Percentiles rank a stretch among this genome's conserved stretches.
Evolutionary conservation across 2,888 invertebrate genomes (phyloP).

Genomic region (Heteromyza rotundicornis): DNA sequence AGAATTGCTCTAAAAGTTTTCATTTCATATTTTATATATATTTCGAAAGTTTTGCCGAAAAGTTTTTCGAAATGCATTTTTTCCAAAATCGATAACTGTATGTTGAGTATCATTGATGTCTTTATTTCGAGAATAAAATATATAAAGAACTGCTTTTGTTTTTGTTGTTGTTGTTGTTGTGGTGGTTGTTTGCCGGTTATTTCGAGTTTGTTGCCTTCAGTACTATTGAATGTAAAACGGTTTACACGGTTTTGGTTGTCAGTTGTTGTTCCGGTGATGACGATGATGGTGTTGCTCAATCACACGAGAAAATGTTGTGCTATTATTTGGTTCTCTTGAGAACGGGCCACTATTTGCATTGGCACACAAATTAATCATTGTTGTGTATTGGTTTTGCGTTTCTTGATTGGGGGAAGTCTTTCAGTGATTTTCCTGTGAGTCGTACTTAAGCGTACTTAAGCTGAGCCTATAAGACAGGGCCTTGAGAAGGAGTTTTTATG

Average conservation of each 20-base stretch:
- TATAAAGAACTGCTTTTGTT: constrained; percentile 36
- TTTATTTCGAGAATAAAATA: constrained; percentile 28
- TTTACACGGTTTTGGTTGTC: constrained; percentile 72
- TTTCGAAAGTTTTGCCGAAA: constrained; percentile 34
- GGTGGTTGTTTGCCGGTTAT: constrained; percentile 42
- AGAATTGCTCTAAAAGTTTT: too few species aligned
- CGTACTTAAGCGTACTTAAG: too few species aligned
- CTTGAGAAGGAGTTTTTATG: too few species aligned
- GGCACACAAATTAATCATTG: constrained; percentile 35
- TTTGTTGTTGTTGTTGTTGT: too few species aligned
- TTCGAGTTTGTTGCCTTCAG: constrained; percentile 73
- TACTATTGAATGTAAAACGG: constrained; percentile 83
- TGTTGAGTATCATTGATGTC: too few species aligned
- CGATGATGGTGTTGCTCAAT: background rate
- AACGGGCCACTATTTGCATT: constrained; percentile 65
- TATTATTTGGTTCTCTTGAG: constrained; percentile 64
- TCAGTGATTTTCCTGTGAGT: background rate
- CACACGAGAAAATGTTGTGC: too few species aligned
- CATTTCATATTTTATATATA: constrained; percentile 36
- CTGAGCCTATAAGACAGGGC: too few species aligned
- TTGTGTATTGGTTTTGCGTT: constrained; percentile 14
- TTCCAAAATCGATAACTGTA: constrained; percentile 29
- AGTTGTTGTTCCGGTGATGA: background rate
- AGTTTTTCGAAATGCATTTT: constrained; percentile 22
- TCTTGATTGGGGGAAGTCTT: background rate